A percentile compares a stretch with the other conserved stretches of the same genome.
phyloP scores from a whole-genome alignment of 2,888 invertebrate species.

The Chalcis sispes region DNA sequence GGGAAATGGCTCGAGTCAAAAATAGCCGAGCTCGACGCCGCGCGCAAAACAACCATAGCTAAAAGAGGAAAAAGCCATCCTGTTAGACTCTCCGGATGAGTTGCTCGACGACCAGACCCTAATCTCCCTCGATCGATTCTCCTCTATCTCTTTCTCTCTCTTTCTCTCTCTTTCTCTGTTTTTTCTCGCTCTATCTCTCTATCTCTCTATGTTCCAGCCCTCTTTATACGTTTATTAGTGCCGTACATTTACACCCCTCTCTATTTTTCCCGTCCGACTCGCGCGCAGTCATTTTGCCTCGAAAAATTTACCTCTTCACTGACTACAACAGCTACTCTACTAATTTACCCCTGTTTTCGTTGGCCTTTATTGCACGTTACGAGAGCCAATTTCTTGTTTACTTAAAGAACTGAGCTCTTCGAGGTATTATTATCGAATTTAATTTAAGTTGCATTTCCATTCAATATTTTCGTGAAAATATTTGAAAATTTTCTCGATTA shows the following conservation, averaged over 20 bases:
- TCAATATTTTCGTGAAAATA: not conserved
- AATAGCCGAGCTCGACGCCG: conserved; percentile 23
- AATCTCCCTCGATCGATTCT: conserved; percentile 45
- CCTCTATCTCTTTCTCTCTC: not conserved
- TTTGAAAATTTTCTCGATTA: too few species aligned
- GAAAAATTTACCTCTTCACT: not conserved
- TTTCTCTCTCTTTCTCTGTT: conserved; percentile 9
- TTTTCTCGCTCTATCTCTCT: conserved; percentile 5
- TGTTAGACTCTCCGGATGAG: conserved; percentile 31
- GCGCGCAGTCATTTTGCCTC: not conserved
- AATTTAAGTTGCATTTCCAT: too few species aligned
- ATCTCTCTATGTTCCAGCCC: not conserved
- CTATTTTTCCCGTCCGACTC: not conserved
- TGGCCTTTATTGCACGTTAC: too few species aligned
- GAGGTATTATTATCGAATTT: too few species aligned
- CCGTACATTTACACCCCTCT: not conserved
- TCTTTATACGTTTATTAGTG: conserved; percentile 35
- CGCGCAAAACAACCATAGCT: not conserved
- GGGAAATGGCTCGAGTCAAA: conserved; percentile 52
- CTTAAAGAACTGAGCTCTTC: not conserved
- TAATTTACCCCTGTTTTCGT: not conserved
- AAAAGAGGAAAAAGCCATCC: conserved; percentile 13
- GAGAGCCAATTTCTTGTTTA: not conserved
- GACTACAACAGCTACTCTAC: not conserved
- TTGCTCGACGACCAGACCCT: conserved; percentile 27